Percentiles rank a stretch among this genome's conserved stretches.
Evolutionary conservation across 2,113 vertebrate species (phyloP).

Genomic region (Aptenodytes forsteri): DNA sequence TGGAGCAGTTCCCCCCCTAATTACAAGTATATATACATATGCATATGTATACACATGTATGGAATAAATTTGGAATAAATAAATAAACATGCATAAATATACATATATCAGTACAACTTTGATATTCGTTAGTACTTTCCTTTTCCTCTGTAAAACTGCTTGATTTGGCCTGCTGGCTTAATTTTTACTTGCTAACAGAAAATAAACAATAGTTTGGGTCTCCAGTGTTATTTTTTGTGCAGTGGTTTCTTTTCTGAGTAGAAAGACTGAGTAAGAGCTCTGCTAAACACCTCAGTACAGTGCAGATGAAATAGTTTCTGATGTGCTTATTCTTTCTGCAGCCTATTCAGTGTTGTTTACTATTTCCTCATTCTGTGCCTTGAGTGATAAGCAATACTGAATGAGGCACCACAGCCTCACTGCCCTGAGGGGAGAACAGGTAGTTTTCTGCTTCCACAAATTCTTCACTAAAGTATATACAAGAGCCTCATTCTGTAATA

Average conservation of each 20-base stretch:
- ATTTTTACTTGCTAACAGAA: background rate
- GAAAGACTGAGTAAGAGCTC: background rate
- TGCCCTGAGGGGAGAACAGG: background rate
- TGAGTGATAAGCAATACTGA: background rate
- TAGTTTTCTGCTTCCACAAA: background rate
- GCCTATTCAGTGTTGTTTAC: background rate
- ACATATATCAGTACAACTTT: background rate
- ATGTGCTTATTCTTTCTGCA: background rate
- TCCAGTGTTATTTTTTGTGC: background rate
- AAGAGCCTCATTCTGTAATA: background rate
- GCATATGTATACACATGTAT: background rate
- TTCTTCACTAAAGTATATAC: background rate
- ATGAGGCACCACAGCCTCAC: background rate
- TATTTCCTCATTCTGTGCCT: background rate
- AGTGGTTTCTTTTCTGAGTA: background rate
- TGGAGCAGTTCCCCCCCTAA: background rate
- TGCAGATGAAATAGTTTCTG: background rate
- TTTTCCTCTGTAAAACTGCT: background rate
- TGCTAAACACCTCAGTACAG: background rate
- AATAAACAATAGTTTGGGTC: background rate
- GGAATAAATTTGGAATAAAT: background rate
- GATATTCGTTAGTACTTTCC: background rate
- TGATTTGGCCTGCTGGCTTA: background rate
- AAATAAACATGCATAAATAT: background rate
- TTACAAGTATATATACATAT: background rate